Evolutionary conservation across 2,888 invertebrate genomes (phyloP), one percentile per base, ranked within the genome.

Genomic region (Psococerastis gibbosa): DNA sequence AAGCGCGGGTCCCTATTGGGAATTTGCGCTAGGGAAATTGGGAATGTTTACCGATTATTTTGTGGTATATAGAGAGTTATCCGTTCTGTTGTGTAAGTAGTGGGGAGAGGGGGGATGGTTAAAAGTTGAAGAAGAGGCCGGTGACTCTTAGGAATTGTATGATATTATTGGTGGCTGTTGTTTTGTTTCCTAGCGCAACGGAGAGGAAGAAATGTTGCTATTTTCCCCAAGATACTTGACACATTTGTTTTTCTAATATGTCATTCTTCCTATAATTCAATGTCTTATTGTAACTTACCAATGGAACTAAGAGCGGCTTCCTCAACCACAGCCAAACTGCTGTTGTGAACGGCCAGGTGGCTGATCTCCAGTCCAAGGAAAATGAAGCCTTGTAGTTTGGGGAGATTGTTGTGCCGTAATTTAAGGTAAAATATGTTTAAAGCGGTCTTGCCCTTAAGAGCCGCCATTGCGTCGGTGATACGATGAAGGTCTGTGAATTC

Each of bases 371-470:
- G 67, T 3, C 85, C 85, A 46, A 88, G 70, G 62, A 88, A 87
- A 48, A 88, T 75, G 59, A 83, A 87, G 43, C 83, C 80, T 47
- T 84, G 83, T 43, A 89, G 65, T 60, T 84, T 85, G 20, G 81
- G 79, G 54, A 88, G 63, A 61, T 77, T 79, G 60, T 87, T 87
- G 63, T 87, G 85, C 45, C 87, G 73, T 47, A 89, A 66, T 59
- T 87, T 88, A 51, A 89, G 67, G 64, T 89, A 88, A 63, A 83
- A 85, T 52, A 88, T 84, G 49, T 85, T 75, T 56, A 78, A 73
- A 13, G 42, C 27, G n/a, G 61, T 55, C 56, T 77, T 78, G 48
- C 80, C 78, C 56, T 87, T 84, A 31, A 88, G 69, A 11, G 75
- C 72, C 56, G 75, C 74, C 83, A 87, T 85, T 11, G 85, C 83